These are phyloP conservation scores for Ornithorhynchus anatinus DNA, from an alignment of 2,113 vertebrate genomes.

Conservation along the genomic window DNA sequence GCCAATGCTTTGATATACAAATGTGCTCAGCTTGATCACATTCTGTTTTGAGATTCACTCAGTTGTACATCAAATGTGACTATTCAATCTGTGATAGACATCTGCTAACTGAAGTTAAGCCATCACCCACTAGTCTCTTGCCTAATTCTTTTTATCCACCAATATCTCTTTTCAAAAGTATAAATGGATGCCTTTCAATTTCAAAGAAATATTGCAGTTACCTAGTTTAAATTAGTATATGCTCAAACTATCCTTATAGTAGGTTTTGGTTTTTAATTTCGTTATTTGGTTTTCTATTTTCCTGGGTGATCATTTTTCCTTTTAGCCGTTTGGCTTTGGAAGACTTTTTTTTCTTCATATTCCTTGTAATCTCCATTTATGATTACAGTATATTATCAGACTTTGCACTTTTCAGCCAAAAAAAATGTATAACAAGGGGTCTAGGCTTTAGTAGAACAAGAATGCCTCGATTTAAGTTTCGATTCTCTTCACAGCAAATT, in stretches of 20 bases:
- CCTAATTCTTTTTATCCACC: conserved; percentile 32
- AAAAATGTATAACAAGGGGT: neutral
- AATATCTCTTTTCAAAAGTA: neutral
- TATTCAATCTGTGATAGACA: conserved; percentile 40
- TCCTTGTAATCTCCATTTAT: neutral
- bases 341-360: no score
- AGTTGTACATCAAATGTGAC: conserved; percentile 20
- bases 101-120: conserved; percentile 24
- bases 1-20: conserved; percentile 9
- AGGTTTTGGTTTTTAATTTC: neutral
- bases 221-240: neutral
- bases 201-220: neutral
- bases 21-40: conserved; percentile 27
- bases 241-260: neutral
- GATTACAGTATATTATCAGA: neutral
- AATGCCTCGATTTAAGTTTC: conserved; percentile 2
- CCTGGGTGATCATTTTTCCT: neutral
- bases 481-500: conserved; percentile 15
- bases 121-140: neutral
- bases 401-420: conserved; percentile 14
- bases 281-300: neutral
- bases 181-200: neutral
- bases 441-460: neutral
- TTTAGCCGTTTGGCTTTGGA: neutral
- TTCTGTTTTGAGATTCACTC: conserved; percentile 38